Evolutionary conservation across 64 coral and sea anemone genomes (phyloP).

Genomic region (Montipora sp.): DNA sequence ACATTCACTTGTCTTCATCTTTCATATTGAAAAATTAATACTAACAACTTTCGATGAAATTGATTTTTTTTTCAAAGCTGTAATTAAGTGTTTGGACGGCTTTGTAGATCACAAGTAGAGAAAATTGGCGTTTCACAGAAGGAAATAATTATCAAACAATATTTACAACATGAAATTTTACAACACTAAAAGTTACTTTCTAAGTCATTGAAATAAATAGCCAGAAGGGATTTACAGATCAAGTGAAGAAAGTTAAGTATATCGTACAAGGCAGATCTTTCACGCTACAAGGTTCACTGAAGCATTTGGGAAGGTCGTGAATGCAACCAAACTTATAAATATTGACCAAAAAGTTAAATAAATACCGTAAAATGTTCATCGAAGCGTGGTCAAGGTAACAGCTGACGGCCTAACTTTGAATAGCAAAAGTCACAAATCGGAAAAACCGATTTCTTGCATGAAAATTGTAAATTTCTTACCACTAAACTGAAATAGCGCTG

Average conservation of each 20-base stretch:
- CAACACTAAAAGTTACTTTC: too few relatives aligned
- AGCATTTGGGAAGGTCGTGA: background rate
- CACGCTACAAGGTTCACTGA: conserved; percentile 26
- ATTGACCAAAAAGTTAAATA: background rate
- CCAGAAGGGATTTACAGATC: background rate
- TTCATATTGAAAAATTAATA: too few relatives aligned
- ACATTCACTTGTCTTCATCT: too few relatives aligned
- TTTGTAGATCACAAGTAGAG: too few relatives aligned
- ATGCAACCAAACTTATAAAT: background rate
- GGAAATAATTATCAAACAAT: too few relatives aligned
- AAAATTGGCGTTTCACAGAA: too few relatives aligned
- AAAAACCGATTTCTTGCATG: background rate
- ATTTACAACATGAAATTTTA: too few relatives aligned
- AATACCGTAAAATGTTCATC: background rate
- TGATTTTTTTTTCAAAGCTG: too few relatives aligned
- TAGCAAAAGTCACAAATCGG: background rate
- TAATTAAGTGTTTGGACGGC: too few relatives aligned
- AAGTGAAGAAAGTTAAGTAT: background rate
- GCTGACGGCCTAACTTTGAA: background rate
- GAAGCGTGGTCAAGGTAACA: background rate
- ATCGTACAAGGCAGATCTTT: background rate
- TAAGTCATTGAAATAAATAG: too few relatives aligned
- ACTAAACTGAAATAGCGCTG: too few relatives aligned
- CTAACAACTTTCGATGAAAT: too few relatives aligned
- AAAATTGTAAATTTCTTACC: background rate